These are phyloP conservation scores for Xenopus petersii DNA, from an alignment of 2,797 vertebrate genomes.

Conservation along the genomic window DNA sequence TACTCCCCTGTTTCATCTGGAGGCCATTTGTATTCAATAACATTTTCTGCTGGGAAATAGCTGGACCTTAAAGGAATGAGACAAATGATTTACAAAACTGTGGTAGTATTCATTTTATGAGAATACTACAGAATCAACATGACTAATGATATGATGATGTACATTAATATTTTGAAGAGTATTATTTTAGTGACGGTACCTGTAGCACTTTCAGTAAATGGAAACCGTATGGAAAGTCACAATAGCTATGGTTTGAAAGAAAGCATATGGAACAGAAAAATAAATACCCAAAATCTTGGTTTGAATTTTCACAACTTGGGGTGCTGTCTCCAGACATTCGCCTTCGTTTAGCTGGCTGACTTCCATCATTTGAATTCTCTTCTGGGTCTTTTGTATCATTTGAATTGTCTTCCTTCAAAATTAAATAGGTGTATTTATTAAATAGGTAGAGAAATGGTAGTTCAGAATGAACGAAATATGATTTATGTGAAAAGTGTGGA, in stretches of 20 bases:
- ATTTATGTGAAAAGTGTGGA: too few relatives aligned
- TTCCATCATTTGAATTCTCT: conserved; percentile 91
- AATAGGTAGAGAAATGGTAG: too few relatives aligned
- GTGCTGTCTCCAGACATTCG: conserved; percentile 95
- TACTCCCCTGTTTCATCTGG: conserved; percentile 94
- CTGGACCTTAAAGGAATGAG: conserved; percentile 70
- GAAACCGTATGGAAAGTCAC: too few relatives aligned
- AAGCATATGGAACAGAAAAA: background rate
- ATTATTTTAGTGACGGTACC: too few relatives aligned
- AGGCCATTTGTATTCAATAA: conserved; percentile 98
- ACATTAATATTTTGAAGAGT: too few relatives aligned
- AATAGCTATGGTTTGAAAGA: too few relatives aligned
- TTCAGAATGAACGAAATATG: too few relatives aligned
- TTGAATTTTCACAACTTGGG: conserved; percentile 89
- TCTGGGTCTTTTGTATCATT: conserved; percentile 71
- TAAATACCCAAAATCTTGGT: conserved; percentile 83
- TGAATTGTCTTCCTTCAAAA: conserved; percentile 38
- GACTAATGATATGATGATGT: too few relatives aligned
- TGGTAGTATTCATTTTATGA: too few relatives aligned
- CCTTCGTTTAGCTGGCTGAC: conserved; percentile 87
- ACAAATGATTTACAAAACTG: too few relatives aligned
- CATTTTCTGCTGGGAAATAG: conserved; percentile 95
- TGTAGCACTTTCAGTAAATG: too few relatives aligned
- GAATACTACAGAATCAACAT: too few relatives aligned
- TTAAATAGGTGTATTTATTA: background rate